Evolutionary conservation across 2,113 vertebrate genomes (phyloP), one percentile per base, ranked within the genome.

Genomic region (Ariopsis seemanni): DNA sequence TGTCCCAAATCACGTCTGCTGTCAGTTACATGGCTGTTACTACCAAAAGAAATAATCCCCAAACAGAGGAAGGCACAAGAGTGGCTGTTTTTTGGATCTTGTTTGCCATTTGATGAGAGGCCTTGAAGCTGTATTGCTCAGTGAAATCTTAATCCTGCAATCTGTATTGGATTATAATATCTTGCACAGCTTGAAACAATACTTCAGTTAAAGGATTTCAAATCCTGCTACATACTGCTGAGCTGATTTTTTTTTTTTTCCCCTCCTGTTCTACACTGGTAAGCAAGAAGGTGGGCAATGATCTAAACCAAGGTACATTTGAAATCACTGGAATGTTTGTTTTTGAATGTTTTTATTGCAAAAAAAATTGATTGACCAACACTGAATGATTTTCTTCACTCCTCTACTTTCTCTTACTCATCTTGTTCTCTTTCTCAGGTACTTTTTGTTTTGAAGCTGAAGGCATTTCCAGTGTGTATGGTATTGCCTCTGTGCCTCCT

Each of bases 321-420:
- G 89, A 93, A 95, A 90, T 48, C 55, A 75, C 55, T 85, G 84
- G 71, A 75, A 42, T 42, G 42, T 42, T 42, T 42, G 42, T 42
- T 25, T 20, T 82, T 75, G 92, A 94, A 93, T 94, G 94, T 94
- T 42, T 53, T 58, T 63, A 22, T 22, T 25, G 11, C 57, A 53
- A 80, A 55, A 50, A 48, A 81, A 67, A 27, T 84, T 72, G n/a
- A 0, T 3, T 12, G 42, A 87, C 42, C 17, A 84, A 86, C 57
- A 69, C 74, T 55, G 30, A 77, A 75, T 84, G n/a, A 75, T 85
- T 80, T 53, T 58, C 67, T 63, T 62, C 58, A 74, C 67, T 86
- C n/a, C 52, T 88, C 15, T 72, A 62, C 65, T 80, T 53, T 81
- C 86, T 57, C 60, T 65, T 86, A 12, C 12, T 80, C 83, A 77